Evolutionary conservation across 2,888 invertebrate genomes (phyloP).

Genomic region (Andrena camellia): DNA sequence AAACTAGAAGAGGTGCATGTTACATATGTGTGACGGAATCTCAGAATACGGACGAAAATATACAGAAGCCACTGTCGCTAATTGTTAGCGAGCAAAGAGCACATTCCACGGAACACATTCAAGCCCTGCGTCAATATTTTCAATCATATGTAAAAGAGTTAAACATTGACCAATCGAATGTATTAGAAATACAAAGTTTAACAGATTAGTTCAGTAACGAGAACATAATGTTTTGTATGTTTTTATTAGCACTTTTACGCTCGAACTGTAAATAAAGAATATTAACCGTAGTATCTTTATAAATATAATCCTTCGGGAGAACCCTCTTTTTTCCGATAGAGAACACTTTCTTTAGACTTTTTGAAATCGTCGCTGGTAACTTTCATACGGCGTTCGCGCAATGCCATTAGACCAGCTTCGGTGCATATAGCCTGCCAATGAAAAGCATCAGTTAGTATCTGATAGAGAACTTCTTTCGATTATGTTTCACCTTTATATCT

Average conservation of each 20-base stretch:
- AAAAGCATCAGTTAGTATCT: conserved; percentile 16
- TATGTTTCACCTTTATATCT: conserved; percentile 92
- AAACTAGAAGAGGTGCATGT: conserved; percentile 78
- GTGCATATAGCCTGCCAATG: conserved; percentile 96
- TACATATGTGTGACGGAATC: conserved; percentile 74
- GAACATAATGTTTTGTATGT: conserved; percentile 26
- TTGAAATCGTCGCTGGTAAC: conserved; percentile 99
- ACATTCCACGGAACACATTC: conserved; percentile 72
- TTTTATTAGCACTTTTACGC: conserved; percentile 52
- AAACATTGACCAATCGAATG: conserved; percentile 29
- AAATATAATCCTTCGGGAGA: conserved; percentile 99
- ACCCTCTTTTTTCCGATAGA: conserved; percentile 99
- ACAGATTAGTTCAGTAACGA: conserved; percentile 22
- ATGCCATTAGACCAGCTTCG: conserved; percentile 99
- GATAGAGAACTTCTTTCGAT: neutral
- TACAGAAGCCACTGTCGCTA: conserved; percentile 67
- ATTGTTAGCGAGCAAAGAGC: conserved; percentile 77
- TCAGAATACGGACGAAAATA: conserved; percentile 21
- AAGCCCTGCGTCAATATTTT: conserved; percentile 77
- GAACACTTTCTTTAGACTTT: conserved; percentile 99
- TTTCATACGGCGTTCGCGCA: conserved; percentile 99
- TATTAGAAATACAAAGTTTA: conserved; percentile 20
- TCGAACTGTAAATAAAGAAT: conserved; percentile 63
- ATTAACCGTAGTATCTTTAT: conserved; percentile 86
- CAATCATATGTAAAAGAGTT: conserved; percentile 68